phyloP scores from a whole-genome alignment of 2,113 vertebrate genomes.

The Cryptotis parvus region DNA sequence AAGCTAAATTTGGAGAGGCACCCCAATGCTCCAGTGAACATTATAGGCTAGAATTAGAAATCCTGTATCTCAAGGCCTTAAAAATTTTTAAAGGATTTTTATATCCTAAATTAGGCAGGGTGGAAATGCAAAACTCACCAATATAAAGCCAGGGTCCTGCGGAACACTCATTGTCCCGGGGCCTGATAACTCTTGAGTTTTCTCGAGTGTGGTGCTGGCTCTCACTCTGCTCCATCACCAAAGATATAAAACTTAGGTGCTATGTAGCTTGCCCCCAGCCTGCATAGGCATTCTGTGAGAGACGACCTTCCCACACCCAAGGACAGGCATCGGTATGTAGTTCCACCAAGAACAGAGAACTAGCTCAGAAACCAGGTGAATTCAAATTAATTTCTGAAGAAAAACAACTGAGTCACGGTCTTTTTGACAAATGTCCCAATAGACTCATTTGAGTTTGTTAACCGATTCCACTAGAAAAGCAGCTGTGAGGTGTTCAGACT shows the following conservation, averaged over 20 bases:
- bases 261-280: neutral
- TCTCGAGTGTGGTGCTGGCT: neutral
- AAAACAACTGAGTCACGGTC: neutral
- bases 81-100: no score
- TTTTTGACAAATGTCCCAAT: neutral
- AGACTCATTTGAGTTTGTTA: constrained; percentile 35
- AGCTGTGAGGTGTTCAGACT: neutral
- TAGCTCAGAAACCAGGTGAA: neutral
- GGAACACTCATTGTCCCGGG: neutral
- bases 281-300: neutral
- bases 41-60: neutral
- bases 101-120: neutral
- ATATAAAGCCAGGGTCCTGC: neutral
- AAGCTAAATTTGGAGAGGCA: neutral
- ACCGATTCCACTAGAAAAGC: constrained; percentile 13
- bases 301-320: neutral
- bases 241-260: neutral
- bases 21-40: neutral
- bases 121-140: neutral
- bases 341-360: neutral
- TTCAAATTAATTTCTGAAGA: neutral
- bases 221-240: neutral
- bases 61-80: neutral
- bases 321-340: neutral
- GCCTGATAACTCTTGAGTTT: neutral